Percentiles rank a stretch among this genome's conserved stretches.
Evolutionary conservation across 2,113 vertebrate species (phyloP).

Genomic region (Meles meles): DNA sequence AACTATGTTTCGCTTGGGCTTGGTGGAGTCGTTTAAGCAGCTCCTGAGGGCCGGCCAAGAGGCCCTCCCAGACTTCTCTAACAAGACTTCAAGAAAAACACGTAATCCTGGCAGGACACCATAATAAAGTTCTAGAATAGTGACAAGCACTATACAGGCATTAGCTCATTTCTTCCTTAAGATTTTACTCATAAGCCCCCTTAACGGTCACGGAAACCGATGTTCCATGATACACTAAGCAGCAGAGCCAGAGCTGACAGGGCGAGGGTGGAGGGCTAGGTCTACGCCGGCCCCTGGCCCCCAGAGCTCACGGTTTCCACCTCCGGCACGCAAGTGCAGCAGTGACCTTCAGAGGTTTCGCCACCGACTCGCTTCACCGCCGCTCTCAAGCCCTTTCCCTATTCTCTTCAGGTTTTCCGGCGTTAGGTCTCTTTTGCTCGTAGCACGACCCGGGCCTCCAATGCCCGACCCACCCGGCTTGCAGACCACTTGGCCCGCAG

Average conservation of each 20-base stretch:
- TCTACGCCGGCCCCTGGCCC: background rate
- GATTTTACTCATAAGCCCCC: background rate
- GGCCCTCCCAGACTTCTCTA: background rate
- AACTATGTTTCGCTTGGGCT: background rate
- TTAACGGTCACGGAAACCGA: background rate
- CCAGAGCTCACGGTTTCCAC: background rate
- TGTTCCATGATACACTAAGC: background rate
- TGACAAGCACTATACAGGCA: no score
- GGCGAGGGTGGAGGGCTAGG: background rate
- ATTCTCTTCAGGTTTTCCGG: background rate
- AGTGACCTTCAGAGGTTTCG: slow-evolving; percentile 63
- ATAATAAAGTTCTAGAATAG: background rate
- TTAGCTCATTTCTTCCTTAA: background rate
- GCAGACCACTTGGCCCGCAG: background rate
- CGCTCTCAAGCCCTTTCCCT: background rate
- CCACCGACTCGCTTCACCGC: background rate
- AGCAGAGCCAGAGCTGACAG: background rate
- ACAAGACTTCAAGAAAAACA: background rate
- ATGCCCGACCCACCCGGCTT: rapidly evolving
- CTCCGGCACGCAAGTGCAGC: no score
- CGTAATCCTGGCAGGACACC: background rate
- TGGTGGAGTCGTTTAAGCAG: background rate
- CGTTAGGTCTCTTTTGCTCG: background rate
- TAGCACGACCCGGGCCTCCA: rapidly evolving
- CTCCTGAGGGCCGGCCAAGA: background rate